Percentiles rank a stretch among this genome's conserved stretches.
Conservation (phyloP, 1,140 invertebrate genomes). For the Leptopilina boulardi region DNA sequence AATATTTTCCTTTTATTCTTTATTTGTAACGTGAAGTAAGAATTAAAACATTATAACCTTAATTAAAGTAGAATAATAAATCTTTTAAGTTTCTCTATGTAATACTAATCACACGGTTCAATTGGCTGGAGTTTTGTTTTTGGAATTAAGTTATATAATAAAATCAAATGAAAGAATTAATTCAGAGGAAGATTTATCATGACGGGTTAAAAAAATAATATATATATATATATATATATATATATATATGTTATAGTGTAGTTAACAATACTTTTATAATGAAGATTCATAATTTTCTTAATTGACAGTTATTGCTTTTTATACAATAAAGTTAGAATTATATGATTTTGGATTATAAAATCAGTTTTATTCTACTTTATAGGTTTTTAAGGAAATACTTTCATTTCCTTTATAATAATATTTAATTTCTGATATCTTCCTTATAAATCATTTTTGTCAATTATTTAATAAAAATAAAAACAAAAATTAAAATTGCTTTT, state of each 20-base stretch:
- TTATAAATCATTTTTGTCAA: too few species aligned
- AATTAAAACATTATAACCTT: background rate
- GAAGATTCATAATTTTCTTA: background rate
- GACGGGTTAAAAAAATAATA: background rate
- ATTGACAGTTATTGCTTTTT: slow-evolving; percentile 10
- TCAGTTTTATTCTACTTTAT: too few species aligned
- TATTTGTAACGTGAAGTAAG: background rate
- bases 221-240: too few species aligned
- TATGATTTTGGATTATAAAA: too few species aligned
- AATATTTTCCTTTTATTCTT: background rate
- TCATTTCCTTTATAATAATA: too few species aligned
- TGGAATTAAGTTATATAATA: background rate
- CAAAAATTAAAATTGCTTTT: too few species aligned
- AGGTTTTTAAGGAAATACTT: too few species aligned
- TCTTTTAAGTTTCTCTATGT: background rate
- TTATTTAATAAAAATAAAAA: too few species aligned
- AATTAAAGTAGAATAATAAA: slow-evolving; percentile 15
- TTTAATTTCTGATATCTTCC: too few species aligned
- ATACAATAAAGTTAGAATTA: background rate
- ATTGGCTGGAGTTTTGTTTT: background rate
- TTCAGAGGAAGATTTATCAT: background rate
- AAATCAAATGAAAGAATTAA: background rate
- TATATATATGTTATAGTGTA: background rate
- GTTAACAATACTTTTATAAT: slow-evolving; percentile 14
- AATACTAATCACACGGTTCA: background rate